Base-by-base conservation (phyloP, 1,140 invertebrate genomes). In the Drosophila serrata region DNA sequence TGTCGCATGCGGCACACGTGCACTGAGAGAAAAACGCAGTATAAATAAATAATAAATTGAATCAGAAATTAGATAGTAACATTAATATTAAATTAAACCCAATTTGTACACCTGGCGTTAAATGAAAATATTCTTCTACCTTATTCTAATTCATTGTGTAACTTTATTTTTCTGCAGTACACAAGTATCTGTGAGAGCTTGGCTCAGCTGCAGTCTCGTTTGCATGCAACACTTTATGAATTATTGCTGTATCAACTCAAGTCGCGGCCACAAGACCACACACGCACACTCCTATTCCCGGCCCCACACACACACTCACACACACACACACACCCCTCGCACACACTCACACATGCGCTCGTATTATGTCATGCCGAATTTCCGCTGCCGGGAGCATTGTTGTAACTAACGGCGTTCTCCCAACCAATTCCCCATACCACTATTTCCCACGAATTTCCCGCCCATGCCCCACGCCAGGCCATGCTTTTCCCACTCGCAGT, bases 161-260 rank as follows among this genome's bases (percentile, higher is more conserved):
- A 19, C 2, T n/a, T n/a, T 51, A 33, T 55, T 53, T n/a, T 8
- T 5, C 8, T 9, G 29, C 7, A 37, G 33, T 55, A 13, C 35
- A n/a, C 31, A 48, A 27, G 58, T 68, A 49, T 72, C 56, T 81
- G 58, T 68, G 49, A 63, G 72, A 74, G 58, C 72, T 53, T 55
- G 68, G 43, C 79, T 86, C 86, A 91, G 82, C 87, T 87, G 87
- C 73, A 91, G 88, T 80, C 81, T 91, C 75, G 88, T 88, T 87
- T 91, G 88, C 88, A 91, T 91, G 88, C 88, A 91, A 91, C 88
- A 91, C 84, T 91, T 91, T 91, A 91, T 91, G 84, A 91, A 91
- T 91, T 91, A 91, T 91, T 91, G 88, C 88, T 91, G 88, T 87
- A 91, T 88, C 78, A 90, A 90, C 86, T 90, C 86, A 90, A 90